Evolutionary conservation across 1,140 invertebrate genomes (phyloP).

Genomic region (Neodiprion pinetum): DNA sequence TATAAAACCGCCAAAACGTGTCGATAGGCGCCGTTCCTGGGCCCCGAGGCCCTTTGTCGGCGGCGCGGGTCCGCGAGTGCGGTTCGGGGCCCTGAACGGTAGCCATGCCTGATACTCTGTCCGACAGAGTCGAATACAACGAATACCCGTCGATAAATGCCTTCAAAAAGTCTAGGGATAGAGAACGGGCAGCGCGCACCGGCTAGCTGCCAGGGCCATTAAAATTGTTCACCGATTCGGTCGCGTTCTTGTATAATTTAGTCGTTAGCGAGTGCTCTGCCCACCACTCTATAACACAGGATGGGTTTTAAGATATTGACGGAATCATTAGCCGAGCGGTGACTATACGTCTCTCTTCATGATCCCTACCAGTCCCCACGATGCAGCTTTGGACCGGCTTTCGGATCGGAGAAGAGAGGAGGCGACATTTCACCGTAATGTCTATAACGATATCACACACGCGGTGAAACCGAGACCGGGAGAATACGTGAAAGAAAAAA

Average conservation of each 20-base stretch:
- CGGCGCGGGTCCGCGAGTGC: neutral
- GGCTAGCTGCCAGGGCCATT: neutral
- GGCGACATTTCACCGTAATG: too few relatives aligned
- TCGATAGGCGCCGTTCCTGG: constrained; percentile 11
- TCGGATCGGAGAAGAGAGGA: too few relatives aligned
- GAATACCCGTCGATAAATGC: constrained; percentile 4
- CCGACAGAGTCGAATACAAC: neutral
- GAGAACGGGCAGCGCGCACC: too few relatives aligned
- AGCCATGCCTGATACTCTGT: neutral
- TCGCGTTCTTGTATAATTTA: constrained; percentile 16
- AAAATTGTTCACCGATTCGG: constrained; percentile 13
- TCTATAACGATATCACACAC: neutral
- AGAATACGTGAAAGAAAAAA: neutral
- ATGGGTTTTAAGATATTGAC: constrained; percentile 17
- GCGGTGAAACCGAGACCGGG: neutral
- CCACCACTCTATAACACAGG: neutral
- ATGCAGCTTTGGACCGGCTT: neutral
- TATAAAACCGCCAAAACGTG: constrained; percentile 17
- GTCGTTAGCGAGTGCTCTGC: constrained; percentile 8
- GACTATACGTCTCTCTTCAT: neutral
- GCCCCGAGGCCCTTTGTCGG: constrained; percentile 6
- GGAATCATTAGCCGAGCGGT: constrained; percentile 6
- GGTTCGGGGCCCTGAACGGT: neutral
- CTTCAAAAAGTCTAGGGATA: neutral
- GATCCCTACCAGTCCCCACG: neutral